Evolutionary conservation across 2,113 vertebrate species (phyloP).

Genomic region (Pholis gunnellus): DNA sequence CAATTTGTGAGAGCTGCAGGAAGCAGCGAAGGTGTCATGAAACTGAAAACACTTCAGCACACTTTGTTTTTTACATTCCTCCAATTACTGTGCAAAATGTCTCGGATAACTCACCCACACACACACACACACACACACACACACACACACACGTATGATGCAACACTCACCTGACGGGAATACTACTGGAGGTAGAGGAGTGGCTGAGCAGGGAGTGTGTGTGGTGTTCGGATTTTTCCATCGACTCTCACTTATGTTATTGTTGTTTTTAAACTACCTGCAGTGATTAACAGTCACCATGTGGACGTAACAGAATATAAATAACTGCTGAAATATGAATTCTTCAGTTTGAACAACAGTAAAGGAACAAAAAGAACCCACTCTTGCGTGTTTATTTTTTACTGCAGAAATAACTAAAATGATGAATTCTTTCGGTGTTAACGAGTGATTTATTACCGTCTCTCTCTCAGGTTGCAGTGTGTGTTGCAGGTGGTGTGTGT

Average conservation of each 20-base stretch:
- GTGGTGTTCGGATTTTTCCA: conserved; percentile 14
- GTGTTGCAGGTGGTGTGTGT: conserved; percentile 56
- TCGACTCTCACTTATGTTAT: conserved; percentile 17
- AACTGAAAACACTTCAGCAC: neutral
- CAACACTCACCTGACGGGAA: conserved; percentile 3
- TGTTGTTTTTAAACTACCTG: conserved; percentile 11
- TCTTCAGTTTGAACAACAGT: neutral
- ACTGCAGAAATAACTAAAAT: neutral
- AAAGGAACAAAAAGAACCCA: neutral
- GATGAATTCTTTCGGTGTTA: too few species aligned
- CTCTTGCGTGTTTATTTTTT: neutral
- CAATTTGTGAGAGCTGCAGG: neutral
- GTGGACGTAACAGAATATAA: conserved; percentile 5
- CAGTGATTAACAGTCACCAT: neutral
- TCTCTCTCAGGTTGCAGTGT: conserved; percentile 57
- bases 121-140: neutral
- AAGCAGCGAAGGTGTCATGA: neutral
- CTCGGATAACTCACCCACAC: neutral
- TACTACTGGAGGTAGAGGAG: conserved; percentile 16
- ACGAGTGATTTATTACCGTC: neutral
- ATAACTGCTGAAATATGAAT: neutral
- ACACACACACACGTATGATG: conserved; percentile 15
- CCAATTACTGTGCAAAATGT: neutral
- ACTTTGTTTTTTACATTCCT: neutral
- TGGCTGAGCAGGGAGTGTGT: conserved; percentile 27